Evolutionary conservation across 2,113 vertebrate species (phyloP), one percentile per base, ranked within the genome.

Genomic region (Pluvialis apricaria): DNA sequence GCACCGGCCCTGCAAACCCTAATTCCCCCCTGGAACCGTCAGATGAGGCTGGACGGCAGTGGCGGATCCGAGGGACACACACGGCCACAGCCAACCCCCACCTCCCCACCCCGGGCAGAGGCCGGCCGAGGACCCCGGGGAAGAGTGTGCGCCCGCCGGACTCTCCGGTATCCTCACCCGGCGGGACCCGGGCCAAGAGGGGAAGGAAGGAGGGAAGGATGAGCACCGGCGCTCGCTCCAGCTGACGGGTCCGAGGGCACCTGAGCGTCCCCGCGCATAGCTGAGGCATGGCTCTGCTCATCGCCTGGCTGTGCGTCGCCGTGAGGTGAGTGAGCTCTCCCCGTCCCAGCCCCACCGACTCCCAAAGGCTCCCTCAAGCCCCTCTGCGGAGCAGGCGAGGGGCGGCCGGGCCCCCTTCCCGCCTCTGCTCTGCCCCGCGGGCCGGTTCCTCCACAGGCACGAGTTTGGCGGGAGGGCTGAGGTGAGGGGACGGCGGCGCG

Each of bases 261-360:
- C 82, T 81, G 65, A 20, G 57, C 36, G 81, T 93, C 95, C 95
- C 81, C 87, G 88, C 97, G 77, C 88, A 17, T 78, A 79, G 62
- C 96, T n/a, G 94, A 96, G 98, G 97, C 95, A 99, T 99, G 99
- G 98, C 98, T 95, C 98, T 97, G 54, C 83, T 99, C 98, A 96
- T 98, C 90, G 95, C 98, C 94, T 99, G 98, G 96, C 77, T 99
- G 1, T 98, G 98, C 77, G 88, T 99, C 49, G 97, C 97, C 69
- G 31, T 94, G 19, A 98, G 99, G 99, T 99, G 95, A 99, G 99
- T 97, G 85, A 36, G 9, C 25, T 14, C 32, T 25, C 18, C 42
- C 10, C 36, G 20, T 6, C 29, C 12, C 12, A 29, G 16, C 20
- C 28, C n/a, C 31, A 5, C 40, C 54, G 45, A 15, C 44, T n/a